Percentiles rank a stretch among this genome's conserved stretches.
Conservation (phyloP, 2,113 vertebrate genomes). For the Pycnonotus jocosus region DNA sequence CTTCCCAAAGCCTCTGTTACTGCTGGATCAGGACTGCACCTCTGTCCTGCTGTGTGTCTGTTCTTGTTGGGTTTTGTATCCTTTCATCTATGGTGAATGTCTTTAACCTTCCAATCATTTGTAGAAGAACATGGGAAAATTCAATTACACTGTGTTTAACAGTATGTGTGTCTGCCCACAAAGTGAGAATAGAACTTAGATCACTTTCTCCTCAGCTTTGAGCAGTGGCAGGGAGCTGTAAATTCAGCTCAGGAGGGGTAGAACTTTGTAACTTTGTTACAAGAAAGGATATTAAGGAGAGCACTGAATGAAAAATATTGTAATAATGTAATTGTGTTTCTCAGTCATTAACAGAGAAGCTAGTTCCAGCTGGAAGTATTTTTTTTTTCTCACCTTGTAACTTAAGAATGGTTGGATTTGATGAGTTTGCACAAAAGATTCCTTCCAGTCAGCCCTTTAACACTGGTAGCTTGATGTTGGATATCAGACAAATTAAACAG, state of each 20-base stretch:
- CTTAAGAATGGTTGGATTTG: neutral
- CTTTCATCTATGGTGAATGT: neutral
- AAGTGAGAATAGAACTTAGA: neutral
- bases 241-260: neutral
- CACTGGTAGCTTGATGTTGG: neutral
- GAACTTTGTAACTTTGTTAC: neutral
- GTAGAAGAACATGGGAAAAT: neutral
- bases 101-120: neutral
- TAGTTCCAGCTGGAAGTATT: neutral
- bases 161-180: fast-evolving
- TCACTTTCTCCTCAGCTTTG: neutral
- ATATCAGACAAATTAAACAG: neutral
- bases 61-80: neutral
- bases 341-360: neutral
- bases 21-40: neutral
- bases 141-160: neutral
- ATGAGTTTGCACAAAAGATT: neutral
- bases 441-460: neutral
- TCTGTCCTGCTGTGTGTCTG: neutral
- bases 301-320: neutral
- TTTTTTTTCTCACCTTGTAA: neutral
- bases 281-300: neutral
- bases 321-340: neutral
- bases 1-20: neutral
- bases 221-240: neutral